Evolutionary conservation across 2,888 invertebrate genomes (phyloP).

Genomic region (Acleris cristana): DNA sequence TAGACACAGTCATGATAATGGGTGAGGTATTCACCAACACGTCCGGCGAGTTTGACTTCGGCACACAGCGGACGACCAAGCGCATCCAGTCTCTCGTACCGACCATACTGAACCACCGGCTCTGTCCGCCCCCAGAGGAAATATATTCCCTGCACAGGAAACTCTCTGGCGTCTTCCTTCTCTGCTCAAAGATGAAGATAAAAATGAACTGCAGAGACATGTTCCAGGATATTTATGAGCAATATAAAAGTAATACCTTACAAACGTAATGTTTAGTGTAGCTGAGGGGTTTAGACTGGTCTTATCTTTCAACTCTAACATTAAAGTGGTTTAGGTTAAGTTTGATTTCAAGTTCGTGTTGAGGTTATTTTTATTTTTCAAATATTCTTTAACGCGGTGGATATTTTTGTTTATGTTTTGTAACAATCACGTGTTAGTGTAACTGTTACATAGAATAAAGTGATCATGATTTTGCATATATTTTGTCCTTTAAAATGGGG

Average conservation of each 20-base stretch:
- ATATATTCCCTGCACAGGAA: constrained; percentile 99
- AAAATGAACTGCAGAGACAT: constrained; percentile 92
- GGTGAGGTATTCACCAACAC: constrained; percentile 94
- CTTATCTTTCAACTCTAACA: too few relatives aligned
- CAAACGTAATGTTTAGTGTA: constrained; percentile 40
- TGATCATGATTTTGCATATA: too few relatives aligned
- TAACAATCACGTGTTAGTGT: too few relatives aligned
- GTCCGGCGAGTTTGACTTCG: constrained; percentile 94
- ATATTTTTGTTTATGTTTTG: too few relatives aligned
- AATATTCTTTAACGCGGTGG: too few relatives aligned
- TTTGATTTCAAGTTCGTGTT: too few relatives aligned
- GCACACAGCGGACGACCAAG: constrained; percentile 90
- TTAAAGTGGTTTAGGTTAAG: too few relatives aligned
- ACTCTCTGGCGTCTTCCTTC: constrained; percentile 96
- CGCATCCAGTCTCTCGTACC: constrained; percentile 94
- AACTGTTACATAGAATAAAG: too few relatives aligned
- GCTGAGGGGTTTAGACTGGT: constrained; percentile 2
- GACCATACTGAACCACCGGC: constrained; percentile 95
- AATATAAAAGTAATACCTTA: constrained; percentile 78
- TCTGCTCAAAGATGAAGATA: constrained; percentile 94
- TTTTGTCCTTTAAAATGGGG: too few relatives aligned
- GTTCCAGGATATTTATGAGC: constrained; percentile 90
- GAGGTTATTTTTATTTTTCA: too few relatives aligned
- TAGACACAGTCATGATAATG: constrained; percentile 98
- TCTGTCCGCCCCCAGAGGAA: constrained; percentile 99